Percentiles rank a stretch among this genome's conserved stretches.
Evolutionary conservation across 2,113 vertebrate genomes (phyloP).

Genomic region (Oreochromis spilurus): DNA sequence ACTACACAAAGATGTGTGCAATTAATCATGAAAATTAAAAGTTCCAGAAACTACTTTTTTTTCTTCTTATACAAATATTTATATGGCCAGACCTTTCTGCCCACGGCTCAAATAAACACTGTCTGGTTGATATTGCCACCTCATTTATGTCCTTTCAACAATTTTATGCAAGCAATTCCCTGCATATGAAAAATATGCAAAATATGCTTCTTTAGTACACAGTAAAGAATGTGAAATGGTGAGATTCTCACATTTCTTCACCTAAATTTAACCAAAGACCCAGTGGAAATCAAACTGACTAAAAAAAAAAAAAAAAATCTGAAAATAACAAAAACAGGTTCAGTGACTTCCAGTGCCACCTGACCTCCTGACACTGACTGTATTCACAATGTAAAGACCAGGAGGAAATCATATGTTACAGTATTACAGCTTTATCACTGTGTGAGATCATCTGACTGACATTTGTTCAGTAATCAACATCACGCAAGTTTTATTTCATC

Average conservation of each 20-base stretch:
- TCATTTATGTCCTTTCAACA: not conserved
- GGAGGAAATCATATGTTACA: not conserved
- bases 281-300: not conserved
- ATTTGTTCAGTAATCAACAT: not conserved
- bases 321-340: not conserved
- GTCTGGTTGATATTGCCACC: not conserved
- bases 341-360: not conserved
- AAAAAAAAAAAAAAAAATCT: not conserved
- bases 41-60: not conserved
- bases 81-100: not conserved
- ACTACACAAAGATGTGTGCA: not conserved
- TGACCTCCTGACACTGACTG: not conserved
- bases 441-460: not conserved
- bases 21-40: not conserved
- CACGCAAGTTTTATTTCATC: not conserved
- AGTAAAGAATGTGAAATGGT: not conserved
- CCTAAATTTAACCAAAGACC: not conserved
- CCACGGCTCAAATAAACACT: not conserved
- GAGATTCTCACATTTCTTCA: not conserved
- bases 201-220: not conserved
- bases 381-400: not conserved
- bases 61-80: not conserved
- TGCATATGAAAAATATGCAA: not conserved
- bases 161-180: not conserved
- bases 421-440: not conserved